Evolutionary conservation across 2,888 invertebrate genomes (phyloP).

Genomic region (Drosophila atroscutellata): DNA sequence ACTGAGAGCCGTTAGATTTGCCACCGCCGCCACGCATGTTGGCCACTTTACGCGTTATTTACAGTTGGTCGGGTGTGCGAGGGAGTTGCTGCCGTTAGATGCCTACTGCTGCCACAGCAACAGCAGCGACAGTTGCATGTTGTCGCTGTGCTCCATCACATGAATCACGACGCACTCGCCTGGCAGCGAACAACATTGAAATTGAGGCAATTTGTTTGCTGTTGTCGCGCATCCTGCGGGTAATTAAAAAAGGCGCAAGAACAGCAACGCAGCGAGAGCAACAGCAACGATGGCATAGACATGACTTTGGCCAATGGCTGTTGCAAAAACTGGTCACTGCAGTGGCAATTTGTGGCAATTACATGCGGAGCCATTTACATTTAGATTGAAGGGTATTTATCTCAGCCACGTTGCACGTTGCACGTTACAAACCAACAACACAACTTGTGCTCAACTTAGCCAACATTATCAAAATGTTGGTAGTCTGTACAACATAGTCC

Average conservation of each 20-base stretch:
- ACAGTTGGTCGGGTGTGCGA: conserved; percentile 70
- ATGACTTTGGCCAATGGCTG: conserved; percentile 72
- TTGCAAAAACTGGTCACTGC: conserved; percentile 80
- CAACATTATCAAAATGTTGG: conserved; percentile 59
- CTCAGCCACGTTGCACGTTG: conserved; percentile 61
- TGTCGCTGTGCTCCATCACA: conserved; percentile 74
- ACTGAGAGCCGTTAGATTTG: conserved; percentile 66
- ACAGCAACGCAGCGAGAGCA: conserved; percentile 65
- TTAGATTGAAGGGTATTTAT: conserved; percentile 82
- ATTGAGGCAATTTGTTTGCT: conserved; percentile 82
- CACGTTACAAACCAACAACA: conserved; percentile 24
- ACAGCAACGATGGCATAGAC: conserved; percentile 58
- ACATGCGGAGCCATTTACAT: conserved; percentile 83
- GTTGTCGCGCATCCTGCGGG: conserved; percentile 82
- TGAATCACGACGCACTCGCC: conserved; percentile 76
- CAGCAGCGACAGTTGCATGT: conserved; percentile 65
- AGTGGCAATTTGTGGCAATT: conserved; percentile 83
- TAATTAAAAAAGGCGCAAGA: conserved; percentile 81
- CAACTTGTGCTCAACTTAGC: conserved; percentile 38
- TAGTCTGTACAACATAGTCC: conserved; percentile 4
- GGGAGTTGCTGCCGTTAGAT: conserved; percentile 75
- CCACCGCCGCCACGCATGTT: conserved; percentile 80
- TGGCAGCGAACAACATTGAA: conserved; percentile 78
- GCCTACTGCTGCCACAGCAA: conserved; percentile 53
- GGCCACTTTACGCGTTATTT: conserved; percentile 80